Conservation (phyloP, 2,888 invertebrate species). For the Hypomecis atomaria region DNA sequence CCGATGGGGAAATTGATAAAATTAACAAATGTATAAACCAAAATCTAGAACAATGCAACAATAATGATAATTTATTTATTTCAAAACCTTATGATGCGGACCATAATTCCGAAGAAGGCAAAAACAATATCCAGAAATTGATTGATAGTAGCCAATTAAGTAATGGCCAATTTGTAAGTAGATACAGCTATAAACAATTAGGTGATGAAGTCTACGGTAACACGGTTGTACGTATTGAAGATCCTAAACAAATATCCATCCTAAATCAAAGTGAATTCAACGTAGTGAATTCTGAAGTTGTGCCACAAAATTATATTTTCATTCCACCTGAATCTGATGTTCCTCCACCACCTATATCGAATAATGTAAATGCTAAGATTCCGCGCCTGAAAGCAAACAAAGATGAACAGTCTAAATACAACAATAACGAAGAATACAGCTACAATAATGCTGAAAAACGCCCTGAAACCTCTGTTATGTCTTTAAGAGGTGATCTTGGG, state of each 20-base stretch:
- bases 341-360: not conserved
- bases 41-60: slow-evolving; percentile 8
- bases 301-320: slow-evolving; percentile 41
- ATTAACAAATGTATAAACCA: slow-evolving; percentile 14
- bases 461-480: not conserved
- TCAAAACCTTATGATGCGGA: not conserved
- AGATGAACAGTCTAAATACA: slow-evolving; percentile 7
- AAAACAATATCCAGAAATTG: not conserved
- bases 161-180: slow-evolving; percentile 28
- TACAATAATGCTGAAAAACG: not conserved
- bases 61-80: not conserved
- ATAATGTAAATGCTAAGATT: slow-evolving; percentile 9
- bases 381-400: slow-evolving; percentile 22
- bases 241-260: not conserved
- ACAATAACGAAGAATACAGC: not conserved
- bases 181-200: slow-evolving; percentile 44
- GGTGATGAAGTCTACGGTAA: slow-evolving; percentile 41
- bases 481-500: not conserved
- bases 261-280: slow-evolving; percentile 9
- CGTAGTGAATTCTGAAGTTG: not conserved
- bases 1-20: slow-evolving; percentile 14
- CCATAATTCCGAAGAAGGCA: not conserved
- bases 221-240: slow-evolving; percentile 42
- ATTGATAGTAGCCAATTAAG: not conserved
- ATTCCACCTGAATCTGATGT: slow-evolving; percentile 37